phyloP scores from a whole-genome alignment of 92 coral and sea anemone species.

The Chrysogorgia sp. region DNA sequence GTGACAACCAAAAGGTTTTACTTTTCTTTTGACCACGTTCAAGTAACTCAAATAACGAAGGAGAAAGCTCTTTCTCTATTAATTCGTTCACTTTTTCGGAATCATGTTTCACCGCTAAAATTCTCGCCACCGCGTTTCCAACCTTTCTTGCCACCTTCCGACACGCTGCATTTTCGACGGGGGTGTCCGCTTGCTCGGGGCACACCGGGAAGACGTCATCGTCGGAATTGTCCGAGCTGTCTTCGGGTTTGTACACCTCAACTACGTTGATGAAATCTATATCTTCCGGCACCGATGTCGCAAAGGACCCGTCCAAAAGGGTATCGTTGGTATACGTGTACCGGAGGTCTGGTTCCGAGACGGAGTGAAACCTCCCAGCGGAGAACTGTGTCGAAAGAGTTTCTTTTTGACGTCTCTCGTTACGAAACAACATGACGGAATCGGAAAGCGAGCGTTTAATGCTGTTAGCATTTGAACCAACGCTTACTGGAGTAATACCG shows the following conservation, averaged over 20 bases:
- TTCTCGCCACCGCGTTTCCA: not conserved
- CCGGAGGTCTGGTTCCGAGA: not conserved
- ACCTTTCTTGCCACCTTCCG: not conserved
- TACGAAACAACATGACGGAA: not conserved
- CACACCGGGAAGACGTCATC: not conserved
- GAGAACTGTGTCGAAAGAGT: too few relatives aligned
- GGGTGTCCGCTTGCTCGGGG: not conserved
- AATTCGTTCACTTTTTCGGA: not conserved
- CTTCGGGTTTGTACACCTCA: not conserved
- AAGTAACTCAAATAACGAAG: not conserved
- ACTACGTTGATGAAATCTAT: not conserved
- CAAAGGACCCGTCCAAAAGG: not conserved
- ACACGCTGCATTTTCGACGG: not conserved
- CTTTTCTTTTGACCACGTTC: conserved; percentile 18
- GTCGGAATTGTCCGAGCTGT: conserved; percentile 9
- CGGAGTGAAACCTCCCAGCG: not conserved
- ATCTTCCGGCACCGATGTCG: conserved; percentile 5
- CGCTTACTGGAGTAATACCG: too few relatives aligned
- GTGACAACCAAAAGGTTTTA: not conserved
- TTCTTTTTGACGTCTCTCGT: not conserved
- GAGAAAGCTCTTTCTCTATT: conserved; percentile 4
- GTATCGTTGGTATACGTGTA: not conserved
- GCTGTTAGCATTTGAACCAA: too few relatives aligned
- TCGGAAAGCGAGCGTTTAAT: not conserved
- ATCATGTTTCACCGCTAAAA: not conserved